Evolutionary conservation across 2,797 vertebrate genomes (phyloP), one percentile per base, ranked within the genome.

Genomic region (Bovichtus variegatus): DNA sequence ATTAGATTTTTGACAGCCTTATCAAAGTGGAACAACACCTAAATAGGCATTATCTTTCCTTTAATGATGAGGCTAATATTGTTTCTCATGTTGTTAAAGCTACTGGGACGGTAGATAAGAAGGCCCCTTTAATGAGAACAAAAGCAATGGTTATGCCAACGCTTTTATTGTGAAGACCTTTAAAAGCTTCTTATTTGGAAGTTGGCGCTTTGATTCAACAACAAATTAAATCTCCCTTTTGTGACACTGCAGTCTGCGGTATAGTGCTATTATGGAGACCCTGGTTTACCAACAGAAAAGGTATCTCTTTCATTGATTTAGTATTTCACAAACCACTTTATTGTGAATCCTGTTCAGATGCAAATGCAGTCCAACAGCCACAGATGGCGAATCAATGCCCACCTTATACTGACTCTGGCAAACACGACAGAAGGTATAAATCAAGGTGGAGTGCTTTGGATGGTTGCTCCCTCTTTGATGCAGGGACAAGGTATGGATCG

Each of bases 341-440:
- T 69, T 77, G 73, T 71, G 67, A 86, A 76, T 80, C 75, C 55
- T 54, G 58, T 59, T 71, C 49, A 50, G 53, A 89, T 87, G 78
- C 74, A 86, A 89, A 84, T 82, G 43, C 34, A 34, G 60, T 79
- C 71, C 76, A 88, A 69, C 74, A 72, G 71, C 44, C 81, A 81
- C 82, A 92, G 90, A 92, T 91, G 88, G 87, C 44, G 36, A 86
- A 86, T 91, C 82, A 84, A 86, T 82, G 67, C 53, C 75, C 64
- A 78, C 67, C 73, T 74, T 80, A 83, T 59, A 76, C 64, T 65
- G 65, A 82, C 75, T 83, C 66, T 84, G 77, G 63, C 62, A 84
- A 82, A 81, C 49, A 75, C 59, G 77, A 82, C 82, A 87, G 69
- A 78, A 59, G 81, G 62, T 84, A 83, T 87, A 85, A 91, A 91